Evolutionary conservation across 2,888 invertebrate genomes (phyloP).

Genomic region (Ochropleura plecta): DNA sequence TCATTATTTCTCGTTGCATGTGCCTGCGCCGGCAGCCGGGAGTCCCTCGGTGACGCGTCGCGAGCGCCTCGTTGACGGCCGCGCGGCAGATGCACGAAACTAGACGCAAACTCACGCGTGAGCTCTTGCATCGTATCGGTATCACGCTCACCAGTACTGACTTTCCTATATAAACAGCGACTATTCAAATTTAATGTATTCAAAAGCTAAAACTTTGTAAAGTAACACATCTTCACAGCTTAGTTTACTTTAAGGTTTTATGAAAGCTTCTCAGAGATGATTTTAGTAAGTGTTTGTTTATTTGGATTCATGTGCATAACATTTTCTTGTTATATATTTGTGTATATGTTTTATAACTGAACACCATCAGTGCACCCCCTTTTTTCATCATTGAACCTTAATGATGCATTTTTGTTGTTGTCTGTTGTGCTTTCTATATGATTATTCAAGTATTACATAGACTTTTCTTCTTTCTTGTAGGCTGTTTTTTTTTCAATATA

Average conservation of each 20-base stretch:
- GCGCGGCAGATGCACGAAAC: constrained; percentile 76
- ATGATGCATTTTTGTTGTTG: background rate
- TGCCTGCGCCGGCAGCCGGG: constrained; percentile 49
- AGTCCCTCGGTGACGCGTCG: constrained; percentile 60
- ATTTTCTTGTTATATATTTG: background rate
- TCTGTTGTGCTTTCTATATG: background rate
- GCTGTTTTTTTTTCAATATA: background rate
- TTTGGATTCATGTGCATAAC: background rate
- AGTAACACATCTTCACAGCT: constrained; percentile 73
- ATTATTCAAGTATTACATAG: background rate
- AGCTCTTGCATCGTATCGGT: constrained; percentile 80
- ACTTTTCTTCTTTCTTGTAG: background rate
- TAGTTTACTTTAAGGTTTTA: constrained; percentile 64
- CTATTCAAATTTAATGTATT: constrained; percentile 82
- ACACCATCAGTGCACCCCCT: background rate
- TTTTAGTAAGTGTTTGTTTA: constrained; percentile 78
- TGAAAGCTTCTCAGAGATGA: constrained; percentile 74
- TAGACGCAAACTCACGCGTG: constrained; percentile 82
- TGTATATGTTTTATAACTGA: background rate
- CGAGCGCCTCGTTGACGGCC: constrained; percentile 50
- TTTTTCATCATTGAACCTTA: background rate
- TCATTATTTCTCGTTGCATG: constrained; percentile 61
- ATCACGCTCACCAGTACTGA: constrained; percentile 81
- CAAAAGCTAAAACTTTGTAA: constrained; percentile 79
- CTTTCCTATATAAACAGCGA: constrained; percentile 83